These are phyloP conservation scores for Vidua chalybeata DNA, from an alignment of 2,113 vertebrate species.

Conservation along the genomic window DNA sequence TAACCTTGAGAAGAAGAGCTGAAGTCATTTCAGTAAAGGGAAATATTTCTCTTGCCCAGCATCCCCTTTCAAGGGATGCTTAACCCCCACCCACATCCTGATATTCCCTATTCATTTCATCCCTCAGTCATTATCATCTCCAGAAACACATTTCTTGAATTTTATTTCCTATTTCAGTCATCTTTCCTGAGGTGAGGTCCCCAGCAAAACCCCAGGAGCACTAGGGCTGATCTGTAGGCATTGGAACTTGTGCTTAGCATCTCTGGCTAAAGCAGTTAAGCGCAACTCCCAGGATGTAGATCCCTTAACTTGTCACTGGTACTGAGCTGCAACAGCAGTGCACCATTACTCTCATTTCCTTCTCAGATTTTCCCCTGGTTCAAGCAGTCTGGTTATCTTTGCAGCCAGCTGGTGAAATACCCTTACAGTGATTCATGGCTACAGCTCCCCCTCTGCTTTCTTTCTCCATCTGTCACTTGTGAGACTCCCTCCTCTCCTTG, in stretches of 20 bases:
- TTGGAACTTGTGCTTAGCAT: not conserved
- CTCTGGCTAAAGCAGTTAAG: not conserved
- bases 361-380: not conserved
- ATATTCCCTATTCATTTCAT: not conserved
- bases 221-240: not conserved
- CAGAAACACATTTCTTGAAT: not conserved
- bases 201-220: not conserved
- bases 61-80: constrained; percentile 1
- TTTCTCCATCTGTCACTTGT: constrained; percentile 27
- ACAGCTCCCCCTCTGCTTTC: constrained; percentile 10
- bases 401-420: constrained; percentile 33
- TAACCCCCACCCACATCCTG: not conserved
- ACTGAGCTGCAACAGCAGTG: not conserved
- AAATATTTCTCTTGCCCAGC: not conserved
- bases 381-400: not conserved
- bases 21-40: not conserved
- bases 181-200: not conserved
- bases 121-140: not conserved
- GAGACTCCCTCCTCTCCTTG: not conserved
- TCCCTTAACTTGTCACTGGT: not conserved
- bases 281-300: not conserved
- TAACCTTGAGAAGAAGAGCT: constrained; percentile 44
- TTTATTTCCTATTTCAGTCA: not conserved
- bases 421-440: constrained; percentile 11
- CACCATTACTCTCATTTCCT: not conserved